Base-by-base conservation (phyloP, 2,888 invertebrate genomes). In the Stegophylla sp. region DNA sequence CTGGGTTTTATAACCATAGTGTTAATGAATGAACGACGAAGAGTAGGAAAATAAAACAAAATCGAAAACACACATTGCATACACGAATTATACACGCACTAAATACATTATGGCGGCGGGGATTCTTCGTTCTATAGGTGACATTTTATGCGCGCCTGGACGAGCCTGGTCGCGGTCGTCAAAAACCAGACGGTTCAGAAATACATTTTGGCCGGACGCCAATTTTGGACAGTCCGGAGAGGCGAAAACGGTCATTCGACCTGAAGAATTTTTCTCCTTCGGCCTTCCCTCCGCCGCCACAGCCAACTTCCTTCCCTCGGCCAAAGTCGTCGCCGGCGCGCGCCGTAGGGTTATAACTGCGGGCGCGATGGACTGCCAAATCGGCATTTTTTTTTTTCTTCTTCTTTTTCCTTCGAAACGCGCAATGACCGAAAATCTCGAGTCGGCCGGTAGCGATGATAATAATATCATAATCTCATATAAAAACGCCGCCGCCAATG, bases 171-270 rank as follows among this genome's bases (percentile, higher is more conserved):
- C 71, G 61, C 28, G 51, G 23, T 34, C 61, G 64, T 66, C 64
- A 66, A 34, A 34, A 34, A 69, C 69, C 79, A 61, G 69, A 79
- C 79, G 15, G 61, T 71, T 79, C 79, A 79, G 71, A 79, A 79
- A 79, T 79, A 79, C 67, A 79, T 79, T 71, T 51, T 79, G 79
- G 79, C 17, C 13, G n/a, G 13, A 17, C 9, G 41, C 79, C 79
- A 79, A 59, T 71, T 79, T 79, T 63, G 69, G 79, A 79, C 79
- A 71, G 77, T 69, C 77, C 67, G 61, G 71, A 79, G 61, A 48
- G 71, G 34, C 34, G 34, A 34, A 71, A 79, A 79, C 59, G 71
- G 79, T 79, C 71, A 71, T 79, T 79, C 69, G 79, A 79, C 79
- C 71, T 79, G 71, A 79, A 71, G 79, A 79, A 79, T 79, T 79